Evolutionary conservation across 2,797 vertebrate species (phyloP), one percentile per base, ranked within the genome.

Genomic region (Falco peregrinus): DNA sequence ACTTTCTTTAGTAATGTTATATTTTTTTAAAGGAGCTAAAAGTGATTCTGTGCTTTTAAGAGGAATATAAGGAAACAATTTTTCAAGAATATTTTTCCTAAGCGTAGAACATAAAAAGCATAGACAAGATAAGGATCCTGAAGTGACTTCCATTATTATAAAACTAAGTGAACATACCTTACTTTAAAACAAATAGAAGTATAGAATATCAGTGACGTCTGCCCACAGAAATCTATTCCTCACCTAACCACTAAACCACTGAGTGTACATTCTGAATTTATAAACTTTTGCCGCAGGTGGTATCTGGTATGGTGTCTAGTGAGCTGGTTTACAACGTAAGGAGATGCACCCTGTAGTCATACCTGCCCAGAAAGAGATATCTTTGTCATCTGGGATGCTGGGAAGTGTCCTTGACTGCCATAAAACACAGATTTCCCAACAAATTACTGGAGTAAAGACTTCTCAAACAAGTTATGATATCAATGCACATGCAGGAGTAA

Each of bases 231-330:
- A 50, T 51, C 17, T 84, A 11, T 51, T 83, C n/a, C 57, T 85
- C 31, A 31, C 0, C 5, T 71, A 57, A 65, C 24, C 17, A 16
- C 16, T 63, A 53, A 59, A 41, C 4, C 1, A 2, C 0, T 28
- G 16, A 53, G 4, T 41, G 31, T 18, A 25, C 1, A 11, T 74
- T 81, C 26, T 75, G 45, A 68, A 18, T 31, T 85, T 45, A 28
- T 29, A 83, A 67, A 67, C 1, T 70, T 48, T 60, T 53, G 5
- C 26, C 4, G n/a, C 9, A 13, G 5, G 12, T 73, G 10, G 4
- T 50, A n/a, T 87, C 60, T 74, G 29, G 10, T 24, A 19, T 50
- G 45, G 4, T 47, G 35, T 39, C 41, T 64, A 39, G 14, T 39
- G 12, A 67, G 45, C 6, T 78, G 24, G 20, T 91, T 91, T 87